These are phyloP conservation scores for Halcyon smyrnensis DNA, from an alignment of 2,797 vertebrate species.

Conservation along the genomic window DNA sequence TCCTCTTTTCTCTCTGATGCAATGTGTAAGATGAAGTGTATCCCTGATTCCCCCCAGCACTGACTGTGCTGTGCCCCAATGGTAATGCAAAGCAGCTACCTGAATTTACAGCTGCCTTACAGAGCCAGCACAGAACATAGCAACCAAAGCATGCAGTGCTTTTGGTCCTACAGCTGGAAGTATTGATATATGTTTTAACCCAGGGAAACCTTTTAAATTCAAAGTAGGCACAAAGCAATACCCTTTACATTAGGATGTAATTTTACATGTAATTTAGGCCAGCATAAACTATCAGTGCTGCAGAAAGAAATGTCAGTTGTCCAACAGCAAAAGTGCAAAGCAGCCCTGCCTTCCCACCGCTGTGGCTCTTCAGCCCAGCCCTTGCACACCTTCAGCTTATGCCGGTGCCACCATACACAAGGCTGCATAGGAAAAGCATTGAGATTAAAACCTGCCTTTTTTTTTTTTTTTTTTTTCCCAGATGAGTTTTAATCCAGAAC, in stretches of 20 bases:
- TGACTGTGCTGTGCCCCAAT: neutral
- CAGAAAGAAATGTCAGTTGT: neutral
- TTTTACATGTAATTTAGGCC: neutral
- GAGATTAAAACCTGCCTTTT: neutral
- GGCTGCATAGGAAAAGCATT: neutral
- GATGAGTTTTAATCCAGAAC: neutral
- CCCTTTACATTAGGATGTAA: neutral
- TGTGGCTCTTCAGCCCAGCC: neutral
- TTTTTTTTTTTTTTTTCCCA: neutral
- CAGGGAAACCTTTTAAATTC: neutral
- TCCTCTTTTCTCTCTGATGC: neutral
- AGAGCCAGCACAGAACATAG: accelerated
- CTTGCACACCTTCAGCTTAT: neutral
- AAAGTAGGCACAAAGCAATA: neutral
- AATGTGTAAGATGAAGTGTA: neutral
- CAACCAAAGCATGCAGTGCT: neutral
- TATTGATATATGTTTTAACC: neutral
- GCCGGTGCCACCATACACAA: neutral
- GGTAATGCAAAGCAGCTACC: neutral
- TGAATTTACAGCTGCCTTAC: slow-evolving; percentile 16
- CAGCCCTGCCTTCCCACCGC: neutral
- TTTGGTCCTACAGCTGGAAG: neutral
- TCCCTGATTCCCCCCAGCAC: neutral
- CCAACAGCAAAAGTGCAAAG: neutral
- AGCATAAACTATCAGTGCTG: neutral